phyloP scores from a whole-genome alignment of 1,140 invertebrate genomes.

The Procambarus virginalis region DNA sequence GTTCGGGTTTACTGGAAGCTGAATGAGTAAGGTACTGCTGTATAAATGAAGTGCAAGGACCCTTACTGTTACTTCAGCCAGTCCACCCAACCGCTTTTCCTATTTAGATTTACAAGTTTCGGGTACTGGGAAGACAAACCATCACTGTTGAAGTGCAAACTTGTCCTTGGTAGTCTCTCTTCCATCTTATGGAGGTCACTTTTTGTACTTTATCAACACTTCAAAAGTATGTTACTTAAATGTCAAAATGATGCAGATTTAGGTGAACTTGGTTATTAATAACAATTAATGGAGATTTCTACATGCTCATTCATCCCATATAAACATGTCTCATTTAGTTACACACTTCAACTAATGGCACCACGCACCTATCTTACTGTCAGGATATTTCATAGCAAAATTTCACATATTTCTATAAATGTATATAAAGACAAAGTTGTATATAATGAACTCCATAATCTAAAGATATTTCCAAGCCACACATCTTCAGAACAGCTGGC shows the following conservation, averaged over 20 bases:
- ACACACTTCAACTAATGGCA: not conserved
- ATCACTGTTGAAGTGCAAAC: not conserved
- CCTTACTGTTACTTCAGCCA: not conserved
- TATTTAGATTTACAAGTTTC: not conserved
- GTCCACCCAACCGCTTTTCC: not conserved
- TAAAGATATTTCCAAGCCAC: not conserved
- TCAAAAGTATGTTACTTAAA: not conserved
- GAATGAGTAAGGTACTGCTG: constrained; percentile 2
- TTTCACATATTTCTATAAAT: not conserved
- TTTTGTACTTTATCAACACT: not conserved
- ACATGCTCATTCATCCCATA: constrained; percentile 3
- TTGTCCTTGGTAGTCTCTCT: not conserved
- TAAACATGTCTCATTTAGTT: not conserved
- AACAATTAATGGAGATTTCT: not conserved
- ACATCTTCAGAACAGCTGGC: not conserved
- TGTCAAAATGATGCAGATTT: constrained; percentile 13
- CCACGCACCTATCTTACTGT: not conserved
- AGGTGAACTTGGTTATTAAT: not conserved
- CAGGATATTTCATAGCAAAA: not conserved
- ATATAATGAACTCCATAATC: not conserved
- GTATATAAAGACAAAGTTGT: not conserved
- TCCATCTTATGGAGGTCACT: not conserved
- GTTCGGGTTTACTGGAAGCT: not conserved
- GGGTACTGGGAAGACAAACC: constrained; percentile 1
- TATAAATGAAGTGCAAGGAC: not conserved